A percentile compares a stretch with the other conserved stretches of the same genome.
These are phyloP conservation scores for Sebastes fasciatus DNA, from an alignment of 2,113 vertebrate genomes.

Conservation along the genomic window DNA sequence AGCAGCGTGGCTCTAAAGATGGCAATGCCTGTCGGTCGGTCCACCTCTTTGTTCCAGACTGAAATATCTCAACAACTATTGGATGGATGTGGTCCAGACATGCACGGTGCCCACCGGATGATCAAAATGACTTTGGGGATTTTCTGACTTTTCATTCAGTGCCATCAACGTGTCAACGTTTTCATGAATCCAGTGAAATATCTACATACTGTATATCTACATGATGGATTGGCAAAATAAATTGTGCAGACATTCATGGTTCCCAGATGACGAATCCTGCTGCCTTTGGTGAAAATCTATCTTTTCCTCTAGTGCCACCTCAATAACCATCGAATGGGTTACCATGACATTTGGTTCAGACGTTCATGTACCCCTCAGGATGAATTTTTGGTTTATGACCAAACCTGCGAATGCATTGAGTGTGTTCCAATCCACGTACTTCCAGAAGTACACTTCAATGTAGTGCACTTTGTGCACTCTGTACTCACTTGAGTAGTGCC, in stretches of 20 bases:
- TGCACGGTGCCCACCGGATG: not conserved
- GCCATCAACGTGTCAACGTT: too few species aligned
- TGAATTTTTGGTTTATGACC: not conserved
- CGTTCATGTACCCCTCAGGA: not conserved
- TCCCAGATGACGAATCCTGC: not conserved
- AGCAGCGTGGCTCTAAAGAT: not conserved
- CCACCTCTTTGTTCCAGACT: not conserved
- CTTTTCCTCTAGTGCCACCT: not conserved
- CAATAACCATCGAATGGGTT: not conserved
- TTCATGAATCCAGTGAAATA: too few species aligned
- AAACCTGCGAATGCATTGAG: too few species aligned
- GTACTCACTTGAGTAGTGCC: too few species aligned
- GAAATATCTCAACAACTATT: not conserved
- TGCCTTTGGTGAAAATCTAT: too few species aligned
- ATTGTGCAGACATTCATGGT: too few species aligned
- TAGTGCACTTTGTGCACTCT: too few species aligned
- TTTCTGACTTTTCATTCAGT: not conserved
- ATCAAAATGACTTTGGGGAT: not conserved
- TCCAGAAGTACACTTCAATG: too few species aligned
- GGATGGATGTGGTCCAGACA: not conserved
- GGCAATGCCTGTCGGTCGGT: not conserved
- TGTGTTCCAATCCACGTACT: too few species aligned
- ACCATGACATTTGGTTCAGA: not conserved
- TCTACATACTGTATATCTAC: too few species aligned
- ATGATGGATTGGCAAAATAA: too few species aligned